Evolutionary conservation across 2,888 invertebrate genomes (phyloP).

Genomic region (Coenonympha arcania): DNA sequence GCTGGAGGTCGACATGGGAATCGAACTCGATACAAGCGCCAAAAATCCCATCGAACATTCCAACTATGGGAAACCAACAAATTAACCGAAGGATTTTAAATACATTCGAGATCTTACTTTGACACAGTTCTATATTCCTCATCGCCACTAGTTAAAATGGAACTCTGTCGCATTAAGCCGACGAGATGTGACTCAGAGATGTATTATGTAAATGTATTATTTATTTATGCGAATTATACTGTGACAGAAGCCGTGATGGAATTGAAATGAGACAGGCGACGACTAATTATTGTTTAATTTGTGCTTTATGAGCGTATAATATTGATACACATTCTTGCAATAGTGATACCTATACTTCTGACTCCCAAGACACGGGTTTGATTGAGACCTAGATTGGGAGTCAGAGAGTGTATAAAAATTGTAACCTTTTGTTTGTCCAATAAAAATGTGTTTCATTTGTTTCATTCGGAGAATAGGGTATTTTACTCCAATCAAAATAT

Average conservation of each 20-base stretch:
- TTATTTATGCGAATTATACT: slow-evolving; percentile 9
- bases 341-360: no score
- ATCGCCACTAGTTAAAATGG: background rate
- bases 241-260: slow-evolving; percentile 5
- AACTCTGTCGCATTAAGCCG: background rate
- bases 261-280: slow-evolving; percentile 1
- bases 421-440: no score
- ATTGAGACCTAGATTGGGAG: no score
- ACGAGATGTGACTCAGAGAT: slow-evolving; percentile 1
- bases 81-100: slow-evolving; percentile 42
- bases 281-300: slow-evolving; percentile 8
- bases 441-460: no score
- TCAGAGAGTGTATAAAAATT: no score
- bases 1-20: slow-evolving; percentile 51
- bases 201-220: slow-evolving; percentile 7
- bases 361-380: no score
- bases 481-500: no score
- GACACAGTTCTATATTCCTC: slow-evolving; percentile 10
- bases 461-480: no score
- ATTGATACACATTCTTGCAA: background rate
- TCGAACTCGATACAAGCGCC: slow-evolving; percentile 36
- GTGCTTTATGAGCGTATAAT: background rate
- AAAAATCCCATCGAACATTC: slow-evolving; percentile 44
- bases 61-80: slow-evolving; percentile 59
- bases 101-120: background rate